Conservation (phyloP, 2,888 invertebrate genomes). For the Yponomeuta cagnagella region DNA sequence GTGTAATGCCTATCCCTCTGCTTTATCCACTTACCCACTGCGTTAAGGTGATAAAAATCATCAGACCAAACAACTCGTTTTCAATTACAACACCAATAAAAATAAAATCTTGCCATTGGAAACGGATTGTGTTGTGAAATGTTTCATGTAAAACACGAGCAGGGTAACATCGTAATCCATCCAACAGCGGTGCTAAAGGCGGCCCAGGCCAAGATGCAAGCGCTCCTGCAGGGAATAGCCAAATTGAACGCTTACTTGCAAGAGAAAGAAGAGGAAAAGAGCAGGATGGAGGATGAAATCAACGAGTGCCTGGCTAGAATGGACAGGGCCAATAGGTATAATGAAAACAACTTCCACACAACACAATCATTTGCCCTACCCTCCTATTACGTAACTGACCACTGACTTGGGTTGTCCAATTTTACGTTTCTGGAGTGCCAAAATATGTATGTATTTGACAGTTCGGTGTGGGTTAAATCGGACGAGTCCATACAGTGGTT, state of each 20-base stretch:
- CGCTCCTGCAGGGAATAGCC: slow-evolving; percentile 85
- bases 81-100: too few species aligned
- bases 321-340: slow-evolving; percentile 81
- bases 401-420: too few species aligned
- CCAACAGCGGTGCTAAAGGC: slow-evolving; percentile 70
- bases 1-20: too few species aligned
- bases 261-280: slow-evolving; percentile 82
- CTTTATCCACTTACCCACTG: too few species aligned
- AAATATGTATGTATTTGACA: too few species aligned
- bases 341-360: not conserved
- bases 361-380: not conserved
- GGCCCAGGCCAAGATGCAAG: slow-evolving; percentile 87
- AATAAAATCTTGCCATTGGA: too few species aligned
- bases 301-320: slow-evolving; percentile 85
- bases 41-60: too few species aligned
- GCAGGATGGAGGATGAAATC: slow-evolving; percentile 83
- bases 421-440: too few species aligned
- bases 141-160: not conserved
- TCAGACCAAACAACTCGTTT: too few species aligned
- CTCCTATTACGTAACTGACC: too few species aligned
- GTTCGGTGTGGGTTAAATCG: too few species aligned
- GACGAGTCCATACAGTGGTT: too few species aligned
- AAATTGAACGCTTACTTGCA: slow-evolving; percentile 81
- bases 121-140: not conserved
- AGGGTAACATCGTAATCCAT: not conserved